These are phyloP conservation scores for Vireo griseus DNA, from an alignment of 2,797 vertebrate genomes.

Conservation along the genomic window DNA sequence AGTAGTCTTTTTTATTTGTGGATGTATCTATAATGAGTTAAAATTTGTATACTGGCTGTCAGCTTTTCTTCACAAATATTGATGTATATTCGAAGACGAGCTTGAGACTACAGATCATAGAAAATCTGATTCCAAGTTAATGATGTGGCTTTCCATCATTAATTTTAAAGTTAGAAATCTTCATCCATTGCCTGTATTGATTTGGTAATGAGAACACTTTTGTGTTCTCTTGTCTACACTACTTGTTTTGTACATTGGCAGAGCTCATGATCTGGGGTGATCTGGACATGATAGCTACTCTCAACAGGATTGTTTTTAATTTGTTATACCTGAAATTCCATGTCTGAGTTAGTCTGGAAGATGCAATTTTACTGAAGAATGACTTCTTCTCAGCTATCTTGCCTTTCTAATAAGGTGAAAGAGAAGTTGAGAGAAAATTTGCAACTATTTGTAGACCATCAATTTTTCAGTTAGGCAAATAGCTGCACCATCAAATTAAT, in stretches of 20 bases:
- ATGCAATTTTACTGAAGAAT: not conserved
- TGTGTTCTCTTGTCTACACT: not conserved
- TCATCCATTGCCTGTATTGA: not conserved
- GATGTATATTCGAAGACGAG: not conserved
- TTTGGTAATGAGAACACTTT: not conserved
- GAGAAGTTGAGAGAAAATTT: not conserved
- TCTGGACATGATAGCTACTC: not conserved
- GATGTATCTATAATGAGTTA: not conserved
- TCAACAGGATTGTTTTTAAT: not conserved
- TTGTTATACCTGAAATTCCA: not conserved
- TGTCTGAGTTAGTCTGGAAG: not conserved
- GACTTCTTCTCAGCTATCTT: not conserved
- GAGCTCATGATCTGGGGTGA: not conserved
- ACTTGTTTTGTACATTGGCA: not conserved
- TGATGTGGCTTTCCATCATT: not conserved
- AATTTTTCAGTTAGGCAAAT: not conserved
- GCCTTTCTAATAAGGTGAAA: not conserved
- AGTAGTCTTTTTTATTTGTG: not conserved
- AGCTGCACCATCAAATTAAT: not conserved
- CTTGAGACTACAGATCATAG: not conserved
- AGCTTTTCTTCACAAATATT: not conserved
- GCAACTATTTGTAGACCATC: not conserved
- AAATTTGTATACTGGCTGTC: not conserved
- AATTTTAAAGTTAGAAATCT: slow-evolving; percentile 4
- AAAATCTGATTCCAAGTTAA: not conserved